Evolutionary conservation across 2,888 invertebrate species (phyloP).

Genomic region (Ommatoiulus sabulosus): DNA sequence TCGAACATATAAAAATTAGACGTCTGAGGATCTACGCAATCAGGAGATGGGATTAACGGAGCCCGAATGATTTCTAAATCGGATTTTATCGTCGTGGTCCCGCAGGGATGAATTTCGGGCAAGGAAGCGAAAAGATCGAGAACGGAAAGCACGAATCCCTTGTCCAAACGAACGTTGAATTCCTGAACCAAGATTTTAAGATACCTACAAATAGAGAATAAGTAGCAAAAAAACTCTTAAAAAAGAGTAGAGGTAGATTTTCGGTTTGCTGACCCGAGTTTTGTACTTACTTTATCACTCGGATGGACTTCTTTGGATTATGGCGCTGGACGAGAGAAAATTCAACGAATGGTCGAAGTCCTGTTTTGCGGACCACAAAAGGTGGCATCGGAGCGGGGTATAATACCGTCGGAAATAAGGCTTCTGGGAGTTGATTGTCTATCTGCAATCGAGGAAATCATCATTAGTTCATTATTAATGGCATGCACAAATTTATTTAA

Average conservation of each 20-base stretch:
- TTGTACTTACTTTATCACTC: constrained; percentile 66
- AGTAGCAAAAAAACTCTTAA: background rate
- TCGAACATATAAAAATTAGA: constrained; percentile 66
- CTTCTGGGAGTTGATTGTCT: constrained; percentile 81
- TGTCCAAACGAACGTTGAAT: constrained; percentile 77
- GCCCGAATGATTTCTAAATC: constrained; percentile 45
- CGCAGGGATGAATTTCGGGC: background rate
- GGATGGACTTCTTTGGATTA: constrained; percentile 66
- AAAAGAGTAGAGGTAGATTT: background rate
- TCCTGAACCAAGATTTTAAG: constrained; percentile 77
- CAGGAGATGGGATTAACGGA: constrained; percentile 35
- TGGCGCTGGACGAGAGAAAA: constrained; percentile 65
- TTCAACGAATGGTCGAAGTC: constrained; percentile 74
- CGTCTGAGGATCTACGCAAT: constrained; percentile 61
- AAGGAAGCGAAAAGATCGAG: constrained; percentile 75
- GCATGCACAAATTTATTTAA: background rate
- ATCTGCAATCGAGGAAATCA: constrained; percentile 70
- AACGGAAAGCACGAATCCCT: constrained; percentile 75
- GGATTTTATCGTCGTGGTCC: background rate
- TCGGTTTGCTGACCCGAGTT: background rate
- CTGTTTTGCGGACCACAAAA: constrained; percentile 69
- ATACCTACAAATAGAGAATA: constrained; percentile 66
- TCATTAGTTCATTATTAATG: background rate
- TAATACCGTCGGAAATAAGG: constrained; percentile 77
- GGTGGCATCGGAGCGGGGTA: constrained; percentile 73